These are phyloP conservation scores for Hylyphantes graminicola DNA, from an alignment of 1,140 invertebrate species.

Conservation along the genomic window DNA sequence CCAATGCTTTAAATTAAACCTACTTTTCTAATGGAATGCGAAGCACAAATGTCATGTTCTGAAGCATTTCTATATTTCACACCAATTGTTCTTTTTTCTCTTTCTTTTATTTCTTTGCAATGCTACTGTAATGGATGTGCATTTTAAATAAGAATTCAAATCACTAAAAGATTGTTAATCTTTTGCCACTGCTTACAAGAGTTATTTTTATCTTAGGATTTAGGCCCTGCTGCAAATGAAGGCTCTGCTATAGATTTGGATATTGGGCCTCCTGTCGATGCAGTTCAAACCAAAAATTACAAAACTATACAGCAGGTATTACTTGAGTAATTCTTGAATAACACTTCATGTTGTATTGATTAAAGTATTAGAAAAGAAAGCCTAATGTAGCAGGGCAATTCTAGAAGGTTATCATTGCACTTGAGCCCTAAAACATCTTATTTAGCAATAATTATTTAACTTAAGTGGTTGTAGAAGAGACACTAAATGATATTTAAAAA, in stretches of 20 bases:
- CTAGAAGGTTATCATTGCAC: no score
- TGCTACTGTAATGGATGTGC: slow-evolving; percentile 4
- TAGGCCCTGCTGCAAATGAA: slow-evolving; percentile 67
- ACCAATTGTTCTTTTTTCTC: not conserved
- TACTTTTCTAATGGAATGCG: no score
- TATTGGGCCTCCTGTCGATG: slow-evolving; percentile 78
- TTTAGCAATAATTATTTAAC: no score
- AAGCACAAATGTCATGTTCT: no score
- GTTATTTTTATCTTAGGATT: slow-evolving; percentile 47
- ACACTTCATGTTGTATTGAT: not conserved
- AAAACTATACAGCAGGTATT: slow-evolving; percentile 81
- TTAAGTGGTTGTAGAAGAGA: no score
- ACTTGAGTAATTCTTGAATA: slow-evolving; percentile 5
- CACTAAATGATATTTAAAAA: no score
- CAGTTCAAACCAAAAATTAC: slow-evolving; percentile 83
- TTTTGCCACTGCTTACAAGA: slow-evolving; percentile 11
- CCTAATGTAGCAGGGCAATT: no score
- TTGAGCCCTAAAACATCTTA: no score
- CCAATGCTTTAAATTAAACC: no score
- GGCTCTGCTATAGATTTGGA: slow-evolving; percentile 80
- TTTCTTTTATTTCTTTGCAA: not conserved
- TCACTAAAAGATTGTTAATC: slow-evolving; percentile 8
- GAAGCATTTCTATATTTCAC: no score
- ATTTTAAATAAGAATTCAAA: slow-evolving; percentile 2
- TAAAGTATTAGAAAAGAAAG: no score